Conservation (phyloP, 2,113 vertebrate species). For the Grus americana region DNA sequence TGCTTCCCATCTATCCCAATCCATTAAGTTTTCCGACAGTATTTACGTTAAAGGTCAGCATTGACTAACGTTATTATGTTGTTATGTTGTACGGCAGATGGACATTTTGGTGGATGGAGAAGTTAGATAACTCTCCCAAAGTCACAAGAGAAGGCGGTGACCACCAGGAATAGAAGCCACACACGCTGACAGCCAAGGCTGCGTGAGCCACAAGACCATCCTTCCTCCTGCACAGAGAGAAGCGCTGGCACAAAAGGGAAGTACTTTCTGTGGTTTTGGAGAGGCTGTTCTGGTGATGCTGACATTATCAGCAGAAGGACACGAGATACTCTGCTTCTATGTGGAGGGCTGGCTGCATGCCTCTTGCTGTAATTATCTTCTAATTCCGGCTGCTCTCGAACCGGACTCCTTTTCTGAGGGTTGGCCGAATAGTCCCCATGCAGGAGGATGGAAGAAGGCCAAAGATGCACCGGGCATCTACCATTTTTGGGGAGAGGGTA, state of each 20-base stretch:
- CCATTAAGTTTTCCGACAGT: neutral
- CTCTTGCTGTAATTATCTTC: neutral
- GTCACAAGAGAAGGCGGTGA: slow-evolving; percentile 37
- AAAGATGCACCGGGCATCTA: neutral
- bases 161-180: slow-evolving; percentile 23
- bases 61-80: neutral
- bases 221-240: slow-evolving; percentile 18
- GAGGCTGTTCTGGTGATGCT: neutral
- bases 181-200: neutral
- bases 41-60: neutral
- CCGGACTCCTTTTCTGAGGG: neutral
- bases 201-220: neutral
- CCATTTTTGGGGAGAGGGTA: neutral
- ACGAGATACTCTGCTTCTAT: neutral
- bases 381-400: neutral
- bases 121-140: neutral
- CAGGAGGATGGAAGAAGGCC: neutral
- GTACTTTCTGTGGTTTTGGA: neutral
- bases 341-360: neutral
- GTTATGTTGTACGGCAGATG: neutral
- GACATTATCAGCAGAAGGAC: neutral
- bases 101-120: neutral
- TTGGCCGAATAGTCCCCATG: neutral
- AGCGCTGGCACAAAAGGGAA: neutral
- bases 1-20: neutral